These are phyloP conservation scores for Tenthredo distinguenda DNA, from an alignment of 2,888 invertebrate genomes.

Conservation along the genomic window DNA sequence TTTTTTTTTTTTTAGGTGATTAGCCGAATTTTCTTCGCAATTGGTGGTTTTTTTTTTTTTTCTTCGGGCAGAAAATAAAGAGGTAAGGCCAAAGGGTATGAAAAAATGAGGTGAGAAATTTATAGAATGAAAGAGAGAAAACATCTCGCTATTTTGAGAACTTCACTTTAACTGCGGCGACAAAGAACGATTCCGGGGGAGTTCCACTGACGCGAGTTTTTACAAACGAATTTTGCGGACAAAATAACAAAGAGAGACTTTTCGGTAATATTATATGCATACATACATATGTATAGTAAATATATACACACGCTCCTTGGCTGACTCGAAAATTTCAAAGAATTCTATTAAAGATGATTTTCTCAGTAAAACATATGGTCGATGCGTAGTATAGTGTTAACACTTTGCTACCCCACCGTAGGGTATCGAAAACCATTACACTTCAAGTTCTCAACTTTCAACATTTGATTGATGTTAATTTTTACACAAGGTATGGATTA, in stretches of 20 bases:
- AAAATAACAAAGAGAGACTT: background rate
- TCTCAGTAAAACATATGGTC: background rate
- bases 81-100: background rate
- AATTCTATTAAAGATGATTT: background rate
- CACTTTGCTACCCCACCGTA: background rate
- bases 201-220: background rate
- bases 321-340: background rate
- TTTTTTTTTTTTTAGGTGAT: background rate
- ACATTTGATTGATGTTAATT: slow-evolving; percentile 22
- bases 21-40: background rate
- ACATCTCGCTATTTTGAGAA: slow-evolving; percentile 12
- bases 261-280: background rate
- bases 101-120: background rate
- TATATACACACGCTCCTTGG: background rate
- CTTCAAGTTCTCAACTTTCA: background rate
- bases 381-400: background rate
- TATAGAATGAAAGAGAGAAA: background rate
- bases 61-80: background rate
- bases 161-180: background rate
- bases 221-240: background rate
- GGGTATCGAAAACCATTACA: background rate
- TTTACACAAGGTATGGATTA: background rate
- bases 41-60: background rate
- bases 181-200: slow-evolving; percentile 20
- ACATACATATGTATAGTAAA: background rate